Evolutionary conservation across 2,888 invertebrate species (phyloP), one percentile per base, ranked within the genome.

Genomic region (Steinernema scapterisci): DNA sequence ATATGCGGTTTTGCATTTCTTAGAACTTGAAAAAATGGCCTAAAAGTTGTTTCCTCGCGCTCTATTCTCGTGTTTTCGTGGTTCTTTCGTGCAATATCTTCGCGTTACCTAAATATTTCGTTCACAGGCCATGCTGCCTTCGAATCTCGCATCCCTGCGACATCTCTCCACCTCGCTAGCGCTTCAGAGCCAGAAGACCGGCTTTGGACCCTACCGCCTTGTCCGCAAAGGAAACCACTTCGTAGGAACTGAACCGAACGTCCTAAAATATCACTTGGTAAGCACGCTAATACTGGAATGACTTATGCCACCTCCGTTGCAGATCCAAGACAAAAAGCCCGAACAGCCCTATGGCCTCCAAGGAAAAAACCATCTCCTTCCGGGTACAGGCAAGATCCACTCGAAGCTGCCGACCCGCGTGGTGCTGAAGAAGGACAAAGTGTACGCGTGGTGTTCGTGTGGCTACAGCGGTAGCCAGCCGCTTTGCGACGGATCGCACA

Each of bases 401-500:
- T 46, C 72, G n/a, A 76, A 77, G 43, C 45, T 82, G 73, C 83
- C 83, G 16, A 77, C 77, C 0, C 76, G 76, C 9, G 73, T 78
- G 16, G 54, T 79, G n/a, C 51, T 87, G 80, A 84, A 92, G 87
- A 89, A 90, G 86, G 92, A 91, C 46, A 94, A 94, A 89, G 91
- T 90, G 0, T 96, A 96, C 88, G 89, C 91, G 38, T 99, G 97
- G 96, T 99, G 97, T 88, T 89, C 93, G 0, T 99, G 97, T 89
- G 99, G 99, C 0, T 92, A 92, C 80, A 96, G 96, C 77, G 93
- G 94, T 87, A 91, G 89, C 27, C 96, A 91, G 89, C 79, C 97
- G 0, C 90, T 99, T 25, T 99, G 99, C 89, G 97, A 99, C 89
- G 94, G 94, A 16, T 93, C 94, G 0, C 97, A 97, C 88, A 94